A percentile compares a stretch with the other conserved stretches of the same genome.
Conservation (phyloP, 2,113 vertebrate species). For the Gasterosteus nipponicus region DNA sequence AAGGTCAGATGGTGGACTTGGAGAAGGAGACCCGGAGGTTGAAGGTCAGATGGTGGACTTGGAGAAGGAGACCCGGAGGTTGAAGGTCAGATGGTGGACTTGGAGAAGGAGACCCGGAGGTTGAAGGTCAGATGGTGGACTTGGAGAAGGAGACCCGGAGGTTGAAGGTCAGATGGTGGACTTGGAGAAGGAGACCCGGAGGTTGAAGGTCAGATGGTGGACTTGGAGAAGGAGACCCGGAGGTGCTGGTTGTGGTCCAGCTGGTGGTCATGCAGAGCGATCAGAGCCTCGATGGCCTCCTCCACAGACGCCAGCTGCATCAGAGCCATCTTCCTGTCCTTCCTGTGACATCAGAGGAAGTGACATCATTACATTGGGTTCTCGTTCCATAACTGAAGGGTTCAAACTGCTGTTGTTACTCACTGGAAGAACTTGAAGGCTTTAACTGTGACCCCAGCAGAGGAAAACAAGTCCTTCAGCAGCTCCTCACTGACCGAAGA, state of each 20-base stretch:
- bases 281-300: slow-evolving; percentile 66
- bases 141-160: background rate
- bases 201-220: background rate
- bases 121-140: background rate
- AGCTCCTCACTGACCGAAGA: slow-evolving; percentile 47
- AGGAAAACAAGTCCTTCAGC: slow-evolving; percentile 62
- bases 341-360: slow-evolving; percentile 50
- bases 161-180: slow-evolving; percentile 28
- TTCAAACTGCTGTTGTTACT: slow-evolving; percentile 19
- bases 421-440: slow-evolving; percentile 74
- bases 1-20: background rate
- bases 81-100: background rate
- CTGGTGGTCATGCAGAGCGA: slow-evolving; percentile 62
- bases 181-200: background rate
- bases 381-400: too few species aligned
- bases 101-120: background rate
- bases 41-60: background rate
- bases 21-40: background rate
- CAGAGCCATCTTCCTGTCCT: slow-evolving; percentile 72
- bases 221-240: slow-evolving; percentile 31
- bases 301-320: slow-evolving; percentile 68
- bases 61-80: background rate
- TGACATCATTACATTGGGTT: background rate
- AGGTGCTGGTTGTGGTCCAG: slow-evolving; percentile 72
- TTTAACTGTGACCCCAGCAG: slow-evolving; percentile 48